phyloP scores from a whole-genome alignment of 2,888 invertebrate species.

The Timema podura region DNA sequence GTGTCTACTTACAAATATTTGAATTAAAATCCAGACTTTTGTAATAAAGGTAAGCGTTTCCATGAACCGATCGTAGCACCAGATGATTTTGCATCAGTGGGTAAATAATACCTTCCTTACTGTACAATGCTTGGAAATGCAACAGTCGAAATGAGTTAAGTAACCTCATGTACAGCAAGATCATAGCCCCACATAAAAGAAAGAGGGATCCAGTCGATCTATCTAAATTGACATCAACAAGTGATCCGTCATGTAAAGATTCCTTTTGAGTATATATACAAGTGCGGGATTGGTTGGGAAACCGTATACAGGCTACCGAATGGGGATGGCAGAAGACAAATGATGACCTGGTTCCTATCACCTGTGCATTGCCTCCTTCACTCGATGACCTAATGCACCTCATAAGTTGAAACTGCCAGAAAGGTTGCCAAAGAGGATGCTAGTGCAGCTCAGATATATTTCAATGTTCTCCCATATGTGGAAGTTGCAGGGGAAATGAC shows the following conservation, averaged over 20 bases:
- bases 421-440: neutral
- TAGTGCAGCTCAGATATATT: neutral
- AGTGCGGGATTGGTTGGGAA: neutral
- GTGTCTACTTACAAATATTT: too few species aligned
- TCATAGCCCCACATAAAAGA: neutral
- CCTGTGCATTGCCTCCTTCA: neutral
- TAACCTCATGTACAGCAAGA: neutral
- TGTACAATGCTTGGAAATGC: neutral
- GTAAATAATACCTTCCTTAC: neutral
- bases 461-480: neutral
- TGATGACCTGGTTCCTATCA: neutral
- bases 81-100: constrained; percentile 1
- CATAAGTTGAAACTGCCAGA: constrained; percentile 2
- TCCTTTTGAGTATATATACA: neutral
- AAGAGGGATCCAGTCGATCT: neutral
- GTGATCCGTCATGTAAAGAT: neutral
- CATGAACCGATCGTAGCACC: neutral
- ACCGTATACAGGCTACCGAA: neutral
- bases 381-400: neutral
- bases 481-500: neutral
- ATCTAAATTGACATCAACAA: neutral
- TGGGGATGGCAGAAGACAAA: neutral
- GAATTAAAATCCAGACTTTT: too few species aligned
- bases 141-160: neutral
- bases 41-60: too few species aligned